Base-by-base conservation (phyloP, 2,797 vertebrate genomes). In the Pogonophryne albipinna region DNA sequence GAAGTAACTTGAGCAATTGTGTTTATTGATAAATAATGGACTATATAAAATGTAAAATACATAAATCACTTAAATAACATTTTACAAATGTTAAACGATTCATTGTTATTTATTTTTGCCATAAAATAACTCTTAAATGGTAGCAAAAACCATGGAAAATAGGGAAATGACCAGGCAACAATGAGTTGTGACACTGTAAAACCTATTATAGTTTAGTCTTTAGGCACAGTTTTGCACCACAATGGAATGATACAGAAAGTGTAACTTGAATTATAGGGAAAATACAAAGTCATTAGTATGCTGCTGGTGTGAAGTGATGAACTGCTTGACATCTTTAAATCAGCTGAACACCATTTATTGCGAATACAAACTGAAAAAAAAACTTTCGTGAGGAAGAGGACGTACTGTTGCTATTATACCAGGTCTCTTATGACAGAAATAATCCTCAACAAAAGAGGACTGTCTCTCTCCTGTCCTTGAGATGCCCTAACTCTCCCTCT, bases 391-490 rank as follows among this genome's bases (percentile, higher is more conserved):
- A 27, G 63, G 27, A 27, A 44, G 2, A 69, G 41, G 20, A 42
- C 0, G 14, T 57, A 12, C 15, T 55, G 57, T 71, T 16, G 49
- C 72, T 68, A 20, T 70, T 61, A 50, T 59, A 38, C 41, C 3
- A 19, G 23, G 46, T 61, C 44, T 79, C 19, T 79, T 62, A 55
- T 80, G 61, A 78, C 69, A 38, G 16, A 76, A 70, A 59, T 65
- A 71, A 69, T 68, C 64, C 61, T 79, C 19, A 63, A 45, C 53
- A 81, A 76, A 85, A 78, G 68, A 83, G 73, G 57, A 20, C 45
- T 27, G 49, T 65, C 60, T 80, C 71, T 60, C 74, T 63, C 41
- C 34, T 67, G 53, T 74, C 71, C 74, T 84, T 73, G 38, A 76
- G 27, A 60, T 66, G 19, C 17, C 34, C 42, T 42, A 4, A 49